Evolutionary conservation across 2,888 invertebrate genomes (phyloP), one percentile per base, ranked within the genome.

Genomic region (Eupithecia exiguata): DNA sequence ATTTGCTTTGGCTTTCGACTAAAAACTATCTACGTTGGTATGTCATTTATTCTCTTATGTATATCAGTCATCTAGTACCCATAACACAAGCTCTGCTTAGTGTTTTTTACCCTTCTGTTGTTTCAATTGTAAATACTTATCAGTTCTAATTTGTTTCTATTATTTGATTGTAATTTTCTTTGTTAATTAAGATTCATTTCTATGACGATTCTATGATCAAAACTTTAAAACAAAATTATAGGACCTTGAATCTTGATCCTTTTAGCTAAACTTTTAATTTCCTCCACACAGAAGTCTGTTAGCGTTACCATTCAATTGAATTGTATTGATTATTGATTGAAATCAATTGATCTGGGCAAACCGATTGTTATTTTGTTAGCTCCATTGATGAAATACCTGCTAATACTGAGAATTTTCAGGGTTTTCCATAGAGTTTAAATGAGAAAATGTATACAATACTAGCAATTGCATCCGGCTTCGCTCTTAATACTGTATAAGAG

Each of bases 291-390:
- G 63, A 38, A 21, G 49, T 58, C 40, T 38, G 38, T 66, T 58
- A 72, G 12, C 67, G 67, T 71, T 74, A 67, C 72, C 74, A 77
- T 77, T 74, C 40, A 68, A 72, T 72, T 71, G 46, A 73, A 79
- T 77, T 70, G 66, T 25, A 43, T n/a, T 43, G 66, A 40, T 66
- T 58, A 69, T 72, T 70, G 76, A 77, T 77, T 75, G 65, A 63
- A 71, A 70, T 68, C 74, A 68, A 76, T 78, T 74, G 76, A 75
- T 76, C 69, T 43, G 68, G 72, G 65, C 46, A 61, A 72, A 30
- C 65, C 70, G 69, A 75, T 77, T 75, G 74, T 72, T 73, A 74
- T 71, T 74, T 67, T 70, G 71, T 77, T 75, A 66, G 65, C 40
- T 70, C 70, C 46, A 74, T 76, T 75, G 75, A 77, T 71, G 66